Conservation (phyloP, 2,113 vertebrate species). For the Falco punctatus region DNA sequence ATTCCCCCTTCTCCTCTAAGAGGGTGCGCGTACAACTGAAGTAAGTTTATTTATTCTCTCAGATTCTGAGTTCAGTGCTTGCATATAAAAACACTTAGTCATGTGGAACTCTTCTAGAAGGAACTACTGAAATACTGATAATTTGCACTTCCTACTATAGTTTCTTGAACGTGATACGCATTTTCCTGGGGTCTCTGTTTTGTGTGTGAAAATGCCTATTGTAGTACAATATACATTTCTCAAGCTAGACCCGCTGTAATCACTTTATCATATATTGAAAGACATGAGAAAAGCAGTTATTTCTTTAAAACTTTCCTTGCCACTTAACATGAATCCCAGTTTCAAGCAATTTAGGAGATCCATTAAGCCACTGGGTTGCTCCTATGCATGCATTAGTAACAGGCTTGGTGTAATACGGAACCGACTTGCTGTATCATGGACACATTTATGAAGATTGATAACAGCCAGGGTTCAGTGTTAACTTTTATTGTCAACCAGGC, state of each 20-base stretch:
- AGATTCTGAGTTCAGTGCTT: background rate
- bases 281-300: background rate
- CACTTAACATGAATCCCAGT: conserved; percentile 42
- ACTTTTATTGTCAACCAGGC: conserved; percentile 76
- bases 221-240: background rate
- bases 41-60: background rate
- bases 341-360: conserved; percentile 46
- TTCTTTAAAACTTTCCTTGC: background rate
- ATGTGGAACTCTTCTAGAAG: background rate
- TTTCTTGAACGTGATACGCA: background rate
- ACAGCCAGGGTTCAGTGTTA: conserved; percentile 66
- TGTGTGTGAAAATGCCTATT: background rate
- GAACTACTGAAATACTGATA: background rate
- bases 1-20: background rate
- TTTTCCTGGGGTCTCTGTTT: background rate
- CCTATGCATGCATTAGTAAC: conserved; percentile 56
- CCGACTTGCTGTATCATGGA: conserved; percentile 42
- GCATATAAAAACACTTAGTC: background rate
- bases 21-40: background rate
- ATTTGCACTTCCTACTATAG: background rate
- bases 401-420: background rate
- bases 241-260: background rate
- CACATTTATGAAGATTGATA: conserved; percentile 79
- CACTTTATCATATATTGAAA: background rate
- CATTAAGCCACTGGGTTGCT: conserved; percentile 45